These are phyloP conservation scores for Alethe diademata DNA, from an alignment of 2,113 vertebrate genomes.

Conservation along the genomic window DNA sequence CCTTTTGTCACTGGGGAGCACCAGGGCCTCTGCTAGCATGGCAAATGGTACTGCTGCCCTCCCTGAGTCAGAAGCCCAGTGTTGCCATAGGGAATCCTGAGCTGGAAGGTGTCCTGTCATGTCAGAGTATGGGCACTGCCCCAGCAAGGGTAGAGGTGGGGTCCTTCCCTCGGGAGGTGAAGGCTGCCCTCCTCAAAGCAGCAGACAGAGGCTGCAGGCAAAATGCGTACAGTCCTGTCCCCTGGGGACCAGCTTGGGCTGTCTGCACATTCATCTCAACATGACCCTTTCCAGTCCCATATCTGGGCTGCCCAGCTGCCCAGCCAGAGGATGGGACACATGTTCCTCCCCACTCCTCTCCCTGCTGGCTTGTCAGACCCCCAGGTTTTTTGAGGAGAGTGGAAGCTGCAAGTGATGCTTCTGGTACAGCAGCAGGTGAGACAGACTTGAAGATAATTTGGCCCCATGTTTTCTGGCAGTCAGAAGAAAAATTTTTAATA, in stretches of 20 bases:
- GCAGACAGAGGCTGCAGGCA: not conserved
- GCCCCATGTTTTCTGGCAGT: not conserved
- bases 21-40: not conserved
- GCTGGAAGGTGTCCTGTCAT: fast-evolving
- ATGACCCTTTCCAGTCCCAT: not conserved
- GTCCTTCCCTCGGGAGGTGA: not conserved
- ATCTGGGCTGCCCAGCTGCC: not conserved
- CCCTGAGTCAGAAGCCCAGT: fast-evolving
- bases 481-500: not conserved
- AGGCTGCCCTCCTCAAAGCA: not conserved
- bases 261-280: not conserved
- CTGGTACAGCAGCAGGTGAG: not conserved
- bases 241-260: not conserved
- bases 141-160: too few relatives aligned
- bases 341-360: not conserved
- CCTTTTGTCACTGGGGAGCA: not conserved
- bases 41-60: not conserved
- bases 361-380: not conserved
- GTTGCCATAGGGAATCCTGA: not conserved
- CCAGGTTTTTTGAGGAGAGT: not conserved
- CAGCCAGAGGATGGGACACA: not conserved
- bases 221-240: not conserved
- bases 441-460: not conserved
- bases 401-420: not conserved
- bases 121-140: fast-evolving